These are phyloP conservation scores for Toxonevra muliebris DNA, from an alignment of 2,888 invertebrate genomes.

Conservation along the genomic window DNA sequence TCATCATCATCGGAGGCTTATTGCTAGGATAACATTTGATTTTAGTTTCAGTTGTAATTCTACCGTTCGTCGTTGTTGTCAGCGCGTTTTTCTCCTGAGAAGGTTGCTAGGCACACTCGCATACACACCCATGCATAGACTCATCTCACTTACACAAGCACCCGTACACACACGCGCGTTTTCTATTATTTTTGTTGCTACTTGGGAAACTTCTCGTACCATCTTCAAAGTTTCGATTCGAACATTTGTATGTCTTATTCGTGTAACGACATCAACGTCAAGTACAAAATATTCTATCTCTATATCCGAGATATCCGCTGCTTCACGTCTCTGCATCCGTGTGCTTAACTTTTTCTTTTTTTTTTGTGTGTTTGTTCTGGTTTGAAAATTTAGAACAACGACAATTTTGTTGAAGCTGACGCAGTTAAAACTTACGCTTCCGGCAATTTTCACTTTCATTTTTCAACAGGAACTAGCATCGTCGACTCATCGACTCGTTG, in stretches of 20 bases:
- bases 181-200: not conserved
- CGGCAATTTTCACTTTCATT: constrained; percentile 56
- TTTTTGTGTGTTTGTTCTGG: too few species aligned
- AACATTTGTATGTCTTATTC: not conserved
- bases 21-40: constrained; percentile 66
- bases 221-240: not conserved
- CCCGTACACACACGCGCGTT: too few species aligned
- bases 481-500: constrained; percentile 42
- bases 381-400: too few species aligned
- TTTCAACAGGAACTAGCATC: constrained; percentile 41
- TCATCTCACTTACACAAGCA: too few species aligned
- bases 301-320: too few species aligned
- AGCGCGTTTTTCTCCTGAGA: constrained; percentile 28
- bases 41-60: constrained; percentile 67
- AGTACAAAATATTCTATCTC: too few species aligned
- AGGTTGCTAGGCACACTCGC: constrained; percentile 62
- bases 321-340: constrained; percentile 38
- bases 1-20: constrained; percentile 60
- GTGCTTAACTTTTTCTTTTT: constrained; percentile 37
- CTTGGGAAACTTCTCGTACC: constrained; percentile 26
- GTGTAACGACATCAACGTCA: constrained; percentile 32
- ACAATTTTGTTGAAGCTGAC: too few species aligned
- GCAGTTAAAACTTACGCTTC: constrained; percentile 32
- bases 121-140: not conserved
- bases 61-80: constrained; percentile 64